These are phyloP conservation scores for Cyrtonyx montezumae DNA, from an alignment of 2,113 vertebrate species.

Conservation along the genomic window DNA sequence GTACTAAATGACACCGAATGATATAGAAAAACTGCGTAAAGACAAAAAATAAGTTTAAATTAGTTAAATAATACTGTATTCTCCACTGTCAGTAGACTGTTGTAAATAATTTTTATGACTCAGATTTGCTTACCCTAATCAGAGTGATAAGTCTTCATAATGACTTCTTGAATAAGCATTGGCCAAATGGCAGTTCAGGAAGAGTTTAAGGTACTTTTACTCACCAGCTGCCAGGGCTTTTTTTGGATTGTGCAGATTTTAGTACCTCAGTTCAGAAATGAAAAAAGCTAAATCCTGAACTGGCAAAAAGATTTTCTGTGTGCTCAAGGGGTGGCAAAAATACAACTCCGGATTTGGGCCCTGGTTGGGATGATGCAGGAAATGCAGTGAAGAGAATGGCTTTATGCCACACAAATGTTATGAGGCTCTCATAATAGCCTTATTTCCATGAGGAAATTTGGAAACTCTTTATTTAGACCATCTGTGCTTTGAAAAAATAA, in stretches of 20 bases:
- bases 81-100: background rate
- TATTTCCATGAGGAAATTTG: slow-evolving; percentile 8
- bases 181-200: slow-evolving; percentile 37
- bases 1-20: background rate
- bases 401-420: slow-evolving; percentile 18
- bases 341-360: accelerated
- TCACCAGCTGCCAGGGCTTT: slow-evolving; percentile 18
- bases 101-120: background rate
- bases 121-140: background rate
- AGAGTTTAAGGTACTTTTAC: slow-evolving; percentile 52
- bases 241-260: slow-evolving; percentile 16
- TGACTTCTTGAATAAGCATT: slow-evolving; percentile 11
- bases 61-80: background rate
- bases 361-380: background rate
- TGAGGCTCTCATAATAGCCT: background rate
- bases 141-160: background rate
- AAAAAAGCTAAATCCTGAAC: background rate
- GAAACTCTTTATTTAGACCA: background rate
- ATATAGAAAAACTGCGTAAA: background rate
- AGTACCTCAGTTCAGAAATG: slow-evolving; percentile 1
- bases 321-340: background rate
- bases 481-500: background rate
- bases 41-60: background rate
- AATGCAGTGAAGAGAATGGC: background rate
- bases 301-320: background rate